Evolutionary conservation across 2,797 vertebrate species (phyloP), one percentile per base, ranked within the genome.

Genomic region (Cheirogaleus major): DNA sequence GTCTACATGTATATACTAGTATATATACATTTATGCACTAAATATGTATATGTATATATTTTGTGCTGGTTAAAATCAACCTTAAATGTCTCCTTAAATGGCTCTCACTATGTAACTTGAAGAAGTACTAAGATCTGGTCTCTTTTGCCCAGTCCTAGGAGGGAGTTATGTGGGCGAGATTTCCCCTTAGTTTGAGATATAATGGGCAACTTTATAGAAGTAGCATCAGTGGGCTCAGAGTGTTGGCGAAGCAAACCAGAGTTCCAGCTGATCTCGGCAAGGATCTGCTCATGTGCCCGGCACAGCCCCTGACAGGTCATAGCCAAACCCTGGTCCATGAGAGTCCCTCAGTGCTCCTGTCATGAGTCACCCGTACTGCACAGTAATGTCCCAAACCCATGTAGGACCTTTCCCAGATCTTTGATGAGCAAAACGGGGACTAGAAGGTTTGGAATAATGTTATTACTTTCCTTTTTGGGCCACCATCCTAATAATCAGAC

Each of bases 311-410:
- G 52, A 22, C 15, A 4, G 22, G 41, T 4, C 0, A 4, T 7
- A 10, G 18, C 61, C 80, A 35, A 9, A 41, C 32, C 2, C 0
- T 15, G 1, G 5, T 1, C 25, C 12, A 9, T 5, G 30, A 4
- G 4, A 11, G 8, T 6, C 10, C 32, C 9, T 41, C 30, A 20
- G 4, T 7, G 17, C 18, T 43, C 27, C 20, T 30, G 55, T 48
- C 30, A 2, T 1, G 2, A 7, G 1, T 27, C 23, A 2, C 7
- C 9, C 14, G 1, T 11, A 4, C 30, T 1, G 84, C 48, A 2
- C 1, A 2, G 55, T 15, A 0, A 2, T 1, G 10, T 2, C 32
- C 4, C 84, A 25, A 3, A 4, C 12, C 20, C 25, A 6, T 3
- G 4, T 4, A 32, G 25, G 32, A 5, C 73, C 22, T 15, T 15